Evolutionary conservation across 2,888 invertebrate species (phyloP).

Genomic region (Meiosimyza platycephala): DNA sequence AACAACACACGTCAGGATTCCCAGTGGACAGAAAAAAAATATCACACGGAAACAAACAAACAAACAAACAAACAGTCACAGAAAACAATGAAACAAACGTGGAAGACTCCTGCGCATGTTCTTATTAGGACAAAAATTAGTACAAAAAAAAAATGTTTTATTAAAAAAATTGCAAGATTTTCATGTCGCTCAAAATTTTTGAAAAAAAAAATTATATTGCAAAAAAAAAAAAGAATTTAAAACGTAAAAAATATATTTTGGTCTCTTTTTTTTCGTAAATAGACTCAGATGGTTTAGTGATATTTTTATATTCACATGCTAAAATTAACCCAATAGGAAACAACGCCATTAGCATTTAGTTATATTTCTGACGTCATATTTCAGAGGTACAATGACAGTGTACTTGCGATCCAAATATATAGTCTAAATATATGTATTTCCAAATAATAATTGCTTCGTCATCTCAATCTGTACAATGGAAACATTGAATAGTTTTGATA

Average conservation of each 20-base stretch:
- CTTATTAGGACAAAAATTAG: background rate
- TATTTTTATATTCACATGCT: too few relatives aligned
- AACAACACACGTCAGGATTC: constrained; percentile 12
- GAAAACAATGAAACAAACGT: constrained; percentile 1
- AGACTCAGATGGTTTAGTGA: too few relatives aligned
- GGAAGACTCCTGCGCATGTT: constrained; percentile 1
- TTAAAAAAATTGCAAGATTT: background rate
- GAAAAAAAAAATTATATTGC: background rate
- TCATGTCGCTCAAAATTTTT: too few relatives aligned
- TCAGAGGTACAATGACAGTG: too few relatives aligned
- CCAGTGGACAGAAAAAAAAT: background rate
- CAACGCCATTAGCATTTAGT: too few relatives aligned
- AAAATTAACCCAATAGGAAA: too few relatives aligned
- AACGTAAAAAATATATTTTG: background rate
- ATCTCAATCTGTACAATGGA: too few relatives aligned
- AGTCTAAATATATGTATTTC: too few relatives aligned
- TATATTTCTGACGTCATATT: too few relatives aligned
- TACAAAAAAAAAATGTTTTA: background rate
- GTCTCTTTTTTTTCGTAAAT: background rate
- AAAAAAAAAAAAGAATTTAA: background rate
- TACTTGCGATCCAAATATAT: too few relatives aligned
- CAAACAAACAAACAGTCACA: background rate
- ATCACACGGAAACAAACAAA: background rate
- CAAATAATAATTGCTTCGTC: too few relatives aligned
- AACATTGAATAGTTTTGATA: too few relatives aligned